These are phyloP conservation scores for Ophiothrix spiculata DNA, from an alignment of 35 echinoderm and acorn worm genomes.

Conservation along the genomic window DNA sequence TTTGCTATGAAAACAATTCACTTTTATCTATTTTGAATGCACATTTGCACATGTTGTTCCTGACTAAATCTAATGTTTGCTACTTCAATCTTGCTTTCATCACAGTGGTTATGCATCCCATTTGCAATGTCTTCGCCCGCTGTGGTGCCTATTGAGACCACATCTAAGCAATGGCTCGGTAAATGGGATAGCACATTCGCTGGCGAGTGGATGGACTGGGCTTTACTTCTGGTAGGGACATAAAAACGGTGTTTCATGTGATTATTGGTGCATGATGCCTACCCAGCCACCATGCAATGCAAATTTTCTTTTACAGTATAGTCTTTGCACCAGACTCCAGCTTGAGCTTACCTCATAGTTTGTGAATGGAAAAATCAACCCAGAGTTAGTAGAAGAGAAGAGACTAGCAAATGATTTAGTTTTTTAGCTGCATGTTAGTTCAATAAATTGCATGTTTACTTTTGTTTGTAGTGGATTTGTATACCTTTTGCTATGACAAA, in stretches of 20 bases:
- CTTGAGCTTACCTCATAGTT: too few species aligned
- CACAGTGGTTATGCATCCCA: slow-evolving; percentile 90
- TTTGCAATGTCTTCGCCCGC: slow-evolving; percentile 68
- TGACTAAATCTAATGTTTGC: too few species aligned
- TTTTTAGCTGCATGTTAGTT: too few species aligned
- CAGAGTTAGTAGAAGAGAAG: neutral
- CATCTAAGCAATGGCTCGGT: slow-evolving; percentile 56
- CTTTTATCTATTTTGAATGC: too few species aligned
- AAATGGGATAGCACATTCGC: slow-evolving; percentile 65
- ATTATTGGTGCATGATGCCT: too few species aligned
- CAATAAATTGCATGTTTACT: neutral
- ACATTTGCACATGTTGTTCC: too few species aligned
- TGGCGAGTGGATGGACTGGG: slow-evolving; percentile 86
- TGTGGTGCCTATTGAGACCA: slow-evolving; percentile 49
- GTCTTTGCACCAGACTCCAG: too few species aligned
- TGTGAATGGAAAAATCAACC: neutral
- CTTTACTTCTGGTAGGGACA: slow-evolving; percentile 83
- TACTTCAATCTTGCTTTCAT: slow-evolving; percentile 10
- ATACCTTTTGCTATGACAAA: slow-evolving; percentile 85
- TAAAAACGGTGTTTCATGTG: too few species aligned
- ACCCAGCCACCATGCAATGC: too few species aligned
- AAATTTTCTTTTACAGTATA: too few species aligned
- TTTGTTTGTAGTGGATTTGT: slow-evolving; percentile 79
- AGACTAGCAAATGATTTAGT: neutral
- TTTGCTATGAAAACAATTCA: too few species aligned